Conservation (phyloP, 2,797 vertebrate genomes). For the Sphenopsis melanotis region DNA sequence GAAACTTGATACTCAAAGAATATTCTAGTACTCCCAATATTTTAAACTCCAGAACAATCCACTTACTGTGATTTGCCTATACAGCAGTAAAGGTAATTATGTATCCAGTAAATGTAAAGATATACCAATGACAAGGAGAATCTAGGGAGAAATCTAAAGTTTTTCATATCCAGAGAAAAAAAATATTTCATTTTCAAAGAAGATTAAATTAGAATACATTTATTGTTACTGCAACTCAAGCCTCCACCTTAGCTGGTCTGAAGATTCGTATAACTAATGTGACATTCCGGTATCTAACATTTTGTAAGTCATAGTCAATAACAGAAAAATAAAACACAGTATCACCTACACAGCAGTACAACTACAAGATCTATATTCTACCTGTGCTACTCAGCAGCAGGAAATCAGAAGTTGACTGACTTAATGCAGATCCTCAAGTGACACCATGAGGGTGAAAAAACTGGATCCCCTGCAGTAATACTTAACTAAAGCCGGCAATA, state of each 20-base stretch:
- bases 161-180: background rate
- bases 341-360: rapidly evolving
- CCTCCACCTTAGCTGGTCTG: background rate
- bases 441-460: rapidly evolving
- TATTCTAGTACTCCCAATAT: background rate
- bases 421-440: background rate
- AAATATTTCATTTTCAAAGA: background rate
- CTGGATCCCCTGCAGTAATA: background rate
- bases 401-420: background rate
- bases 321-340: background rate
- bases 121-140: background rate
- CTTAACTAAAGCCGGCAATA: background rate
- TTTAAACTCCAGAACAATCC: background rate
- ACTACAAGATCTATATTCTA: background rate
- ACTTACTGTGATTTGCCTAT: background rate
- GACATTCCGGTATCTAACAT: background rate
- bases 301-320: background rate
- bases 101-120: background rate
- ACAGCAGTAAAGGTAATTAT: background rate
- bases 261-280: background rate
- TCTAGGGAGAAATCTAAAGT: background rate
- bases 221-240: background rate
- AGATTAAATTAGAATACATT: background rate
- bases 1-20: background rate
- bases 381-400: background rate